Evolutionary conservation across 2,113 vertebrate species (phyloP), one percentile per base, ranked within the genome.

Genomic region (Oreochromis tanganicae): DNA sequence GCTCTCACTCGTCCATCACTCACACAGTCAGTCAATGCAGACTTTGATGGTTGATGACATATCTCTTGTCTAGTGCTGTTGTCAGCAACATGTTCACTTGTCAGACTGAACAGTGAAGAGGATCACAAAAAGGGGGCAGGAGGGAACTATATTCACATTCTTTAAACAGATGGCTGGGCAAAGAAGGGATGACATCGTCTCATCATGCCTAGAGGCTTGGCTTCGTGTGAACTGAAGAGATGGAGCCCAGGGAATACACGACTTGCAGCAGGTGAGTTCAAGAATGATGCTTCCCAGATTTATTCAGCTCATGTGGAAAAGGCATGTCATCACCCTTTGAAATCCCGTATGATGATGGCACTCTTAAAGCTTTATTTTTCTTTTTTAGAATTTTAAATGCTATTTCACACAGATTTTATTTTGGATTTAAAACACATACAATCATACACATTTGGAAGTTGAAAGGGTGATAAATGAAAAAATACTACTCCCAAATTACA

Each of bases 391-490:
- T 13, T 13, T 54, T 38, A 61, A 81, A 81, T 50, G 21, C n/a
- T 41, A 78, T 83, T 5, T 24, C 10, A 24, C 41, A 61, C 21
- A 32, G 38, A 3, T 83, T 90, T 81, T 24, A 50, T 61, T 87
- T 63, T 27, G 46, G 32, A 75, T 84, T 71, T 79, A 50, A 32
- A 83, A 61, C 50, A 57, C 13, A 75, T 66, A 80, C 43, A 88
- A 83, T 88, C 52, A 16, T 85, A 56, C 29, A 34, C 84, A 59
- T 38, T 89, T 56, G 36, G 86, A 85, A 81, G 81, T 75, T 83
- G 89, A 94, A 89, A 92, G 84, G 71, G 85, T 81, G 88, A 94
- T 92, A 90, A 91, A 93, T 82, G 71, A 68, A 93, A 94, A 92
- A 89, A 93, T 89, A 90, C 87, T 27, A 9, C 21, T 84, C 90